These are phyloP conservation scores for Sphaerodactylus townsendi DNA, from an alignment of 2,113 vertebrate species.

Conservation along the genomic window DNA sequence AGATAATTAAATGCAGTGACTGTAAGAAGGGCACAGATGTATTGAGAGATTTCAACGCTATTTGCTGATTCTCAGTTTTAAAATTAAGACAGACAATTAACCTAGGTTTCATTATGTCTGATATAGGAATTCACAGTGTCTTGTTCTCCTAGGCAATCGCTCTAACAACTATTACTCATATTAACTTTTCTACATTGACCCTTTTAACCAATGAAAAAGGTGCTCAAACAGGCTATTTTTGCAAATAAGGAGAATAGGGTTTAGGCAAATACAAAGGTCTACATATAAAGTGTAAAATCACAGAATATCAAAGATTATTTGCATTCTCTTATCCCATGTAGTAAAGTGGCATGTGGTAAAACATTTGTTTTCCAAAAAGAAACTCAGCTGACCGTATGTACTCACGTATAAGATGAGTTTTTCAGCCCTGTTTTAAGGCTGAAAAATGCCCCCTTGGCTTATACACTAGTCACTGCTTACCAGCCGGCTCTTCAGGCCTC, in stretches of 20 bases:
- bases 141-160: fast-evolving
- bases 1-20: background rate
- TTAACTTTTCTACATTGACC: background rate
- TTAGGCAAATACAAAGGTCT: background rate
- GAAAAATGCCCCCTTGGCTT: too few species aligned
- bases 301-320: background rate
- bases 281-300: background rate
- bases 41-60: background rate
- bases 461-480: too few species aligned
- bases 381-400: too few species aligned
- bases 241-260: background rate
- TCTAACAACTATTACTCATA: background rate
- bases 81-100: background rate
- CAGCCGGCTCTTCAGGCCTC: too few species aligned
- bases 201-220: background rate
- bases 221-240: background rate
- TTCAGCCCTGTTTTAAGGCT: too few species aligned
- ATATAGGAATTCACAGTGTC: background rate
- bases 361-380: background rate
- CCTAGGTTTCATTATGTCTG: background rate
- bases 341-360: background rate
- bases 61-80: background rate
- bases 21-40: background rate
- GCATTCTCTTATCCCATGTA: background rate
- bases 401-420: too few species aligned